A percentile compares a stretch with the other conserved stretches of the same genome.
These are phyloP conservation scores for Carettochelys insculpta DNA, from an alignment of 2,113 vertebrate species.

Conservation along the genomic window DNA sequence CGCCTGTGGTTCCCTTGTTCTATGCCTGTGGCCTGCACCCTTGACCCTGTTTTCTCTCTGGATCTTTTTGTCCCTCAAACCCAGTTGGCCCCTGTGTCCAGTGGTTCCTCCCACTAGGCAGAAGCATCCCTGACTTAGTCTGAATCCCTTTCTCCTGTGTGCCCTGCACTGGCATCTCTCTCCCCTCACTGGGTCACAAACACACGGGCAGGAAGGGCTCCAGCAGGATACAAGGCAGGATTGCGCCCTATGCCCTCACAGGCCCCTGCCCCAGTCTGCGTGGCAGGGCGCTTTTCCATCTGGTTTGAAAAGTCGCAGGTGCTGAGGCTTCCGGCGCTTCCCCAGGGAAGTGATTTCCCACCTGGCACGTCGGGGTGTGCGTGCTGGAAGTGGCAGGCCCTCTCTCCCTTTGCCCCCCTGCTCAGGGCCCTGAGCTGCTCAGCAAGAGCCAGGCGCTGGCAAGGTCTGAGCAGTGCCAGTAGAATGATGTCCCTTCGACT, in stretches of 20 bases:
- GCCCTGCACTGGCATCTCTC: neutral
- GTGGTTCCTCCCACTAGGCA: too few relatives aligned
- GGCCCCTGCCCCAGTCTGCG: too few relatives aligned
- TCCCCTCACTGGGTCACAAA: neutral
- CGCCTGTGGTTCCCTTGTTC: too few relatives aligned
- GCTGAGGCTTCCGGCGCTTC: neutral
- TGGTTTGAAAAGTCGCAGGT: neutral
- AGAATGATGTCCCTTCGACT: too few relatives aligned
- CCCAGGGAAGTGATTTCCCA: neutral
- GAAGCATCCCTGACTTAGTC: neutral
- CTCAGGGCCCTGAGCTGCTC: neutral
- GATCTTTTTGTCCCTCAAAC: too few relatives aligned
- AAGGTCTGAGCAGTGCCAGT: too few relatives aligned
- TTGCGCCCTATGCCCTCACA: too few relatives aligned
- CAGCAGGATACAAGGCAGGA: neutral
- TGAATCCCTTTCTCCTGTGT: neutral
- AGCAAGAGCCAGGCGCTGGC: neutral
- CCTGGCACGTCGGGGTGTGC: too few relatives aligned
- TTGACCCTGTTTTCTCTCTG: too few relatives aligned
- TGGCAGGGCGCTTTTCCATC: accelerated
- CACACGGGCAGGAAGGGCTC: neutral
- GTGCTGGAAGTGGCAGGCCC: neutral
- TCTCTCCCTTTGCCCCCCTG: neutral
- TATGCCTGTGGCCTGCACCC: too few relatives aligned
- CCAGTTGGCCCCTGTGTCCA: too few relatives aligned